A percentile compares a stretch with the other conserved stretches of the same genome.
Evolutionary conservation across 1,140 invertebrate species (phyloP).

Genomic region (Brachionus plicatilis): DNA sequence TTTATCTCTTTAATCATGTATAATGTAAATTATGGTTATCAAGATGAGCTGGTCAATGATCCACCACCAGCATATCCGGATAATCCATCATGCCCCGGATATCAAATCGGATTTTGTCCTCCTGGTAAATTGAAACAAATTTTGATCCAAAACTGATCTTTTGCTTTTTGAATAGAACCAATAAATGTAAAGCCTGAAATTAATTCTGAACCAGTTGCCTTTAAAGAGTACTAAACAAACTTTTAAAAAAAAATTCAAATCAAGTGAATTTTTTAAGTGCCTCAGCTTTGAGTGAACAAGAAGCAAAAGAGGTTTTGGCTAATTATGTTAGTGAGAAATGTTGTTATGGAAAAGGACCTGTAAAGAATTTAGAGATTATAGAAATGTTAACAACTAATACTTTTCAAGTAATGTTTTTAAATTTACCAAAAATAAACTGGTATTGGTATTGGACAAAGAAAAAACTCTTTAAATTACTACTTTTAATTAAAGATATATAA

Average conservation of each 20-base stretch:
- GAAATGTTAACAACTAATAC: conserved; percentile 58
- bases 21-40: neutral
- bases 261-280: conserved; percentile 43
- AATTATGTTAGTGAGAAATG: conserved; percentile 57
- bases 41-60: neutral
- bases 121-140: conserved; percentile 45
- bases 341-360: conserved; percentile 60
- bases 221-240: neutral
- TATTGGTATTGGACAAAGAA: no score
- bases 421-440: no score
- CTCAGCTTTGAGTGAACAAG: conserved; percentile 56
- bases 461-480: no score
- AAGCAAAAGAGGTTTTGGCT: conserved; percentile 58
- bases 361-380: conserved; percentile 57
- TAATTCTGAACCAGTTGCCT: neutral
- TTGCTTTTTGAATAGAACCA: neutral
- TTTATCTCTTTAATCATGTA: neutral
- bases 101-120: conserved; percentile 58
- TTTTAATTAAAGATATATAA: no score
- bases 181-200: neutral
- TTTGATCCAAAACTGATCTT: neutral
- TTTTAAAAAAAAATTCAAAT: neutral
- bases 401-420: conserved; percentile 56
- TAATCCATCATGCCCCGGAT: conserved; percentile 57
- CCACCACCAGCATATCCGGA: conserved; percentile 1